Evolutionary conservation across 2,113 vertebrate genomes (phyloP).

Genomic region (Syngnathus floridae): DNA sequence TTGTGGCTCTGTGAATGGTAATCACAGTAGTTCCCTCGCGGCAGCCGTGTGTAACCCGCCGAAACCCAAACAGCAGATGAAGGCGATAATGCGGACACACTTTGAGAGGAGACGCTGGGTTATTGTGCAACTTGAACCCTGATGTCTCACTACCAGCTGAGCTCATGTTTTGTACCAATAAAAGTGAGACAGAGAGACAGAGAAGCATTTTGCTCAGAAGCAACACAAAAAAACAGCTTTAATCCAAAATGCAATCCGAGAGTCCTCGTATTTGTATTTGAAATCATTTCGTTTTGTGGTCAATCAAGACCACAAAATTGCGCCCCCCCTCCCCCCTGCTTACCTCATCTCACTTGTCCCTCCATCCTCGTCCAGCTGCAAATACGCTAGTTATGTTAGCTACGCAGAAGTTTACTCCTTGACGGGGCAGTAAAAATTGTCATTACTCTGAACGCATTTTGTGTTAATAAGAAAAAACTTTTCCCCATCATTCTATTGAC

Average conservation of each 20-base stretch:
- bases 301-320: too few species aligned
- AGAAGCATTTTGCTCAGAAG: not conserved
- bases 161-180: constrained; percentile 61
- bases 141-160: constrained; percentile 65
- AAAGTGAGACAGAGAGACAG: not conserved
- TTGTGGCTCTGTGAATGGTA: constrained; percentile 69
- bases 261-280: not conserved
- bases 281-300: too few species aligned
- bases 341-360: constrained; percentile 38
- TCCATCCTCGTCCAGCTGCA: constrained; percentile 44
- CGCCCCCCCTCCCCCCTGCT: constrained; percentile 10
- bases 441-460: not conserved
- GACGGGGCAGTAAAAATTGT: too few species aligned
- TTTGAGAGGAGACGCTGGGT: constrained; percentile 28
- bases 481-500: constrained; percentile 13
- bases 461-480: constrained; percentile 1
- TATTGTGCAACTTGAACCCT: constrained; percentile 71
- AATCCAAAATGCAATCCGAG: not conserved
- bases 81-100: constrained; percentile 55
- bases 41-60: constrained; percentile 67
- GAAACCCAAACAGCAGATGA: constrained; percentile 78
- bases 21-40: constrained; percentile 70
- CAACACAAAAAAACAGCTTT: not conserved
- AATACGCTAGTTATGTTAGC: not conserved
- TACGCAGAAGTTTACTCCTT: not conserved